Evolutionary conservation across 1,140 invertebrate genomes (phyloP), one percentile per base, ranked within the genome.

Genomic region (Drosophila hydei): DNA sequence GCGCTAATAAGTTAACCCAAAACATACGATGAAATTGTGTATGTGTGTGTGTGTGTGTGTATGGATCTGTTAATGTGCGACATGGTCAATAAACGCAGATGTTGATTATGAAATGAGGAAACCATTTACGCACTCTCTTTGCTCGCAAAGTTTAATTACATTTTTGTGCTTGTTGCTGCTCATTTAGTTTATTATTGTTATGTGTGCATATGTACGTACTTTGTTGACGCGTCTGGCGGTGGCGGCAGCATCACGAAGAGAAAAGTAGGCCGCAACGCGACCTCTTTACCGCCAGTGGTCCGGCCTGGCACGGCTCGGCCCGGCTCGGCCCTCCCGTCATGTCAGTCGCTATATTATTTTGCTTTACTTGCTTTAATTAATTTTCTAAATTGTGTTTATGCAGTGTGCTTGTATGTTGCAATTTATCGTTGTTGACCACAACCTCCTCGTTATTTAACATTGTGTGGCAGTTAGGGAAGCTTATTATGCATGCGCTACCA

Each of bases 41-140:
- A 25, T 48, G 19, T 50, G 6, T 30, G 7, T 8, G 21, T 40
- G 21, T 18, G n/a, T 25, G n/a, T 30, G 19, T 25, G 11, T 56
- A 25, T 50, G 21, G 9, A 3, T 33, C 4, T 45, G 42, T 18
- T 45, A 33, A 38, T 52, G 23, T 42, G 65, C 71, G 71, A 62
- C 65, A 73, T 56, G 64, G 71, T 51, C 52, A 73, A 70, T 70
- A 74, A 71, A 70, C 48, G 58, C 54, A 56, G 33, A 18, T 77
- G 75, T 69, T 65, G 83, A 75, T 87, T 87, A 87, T 81, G 83
- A 87, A 87, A 87, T 80, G 58, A 78, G 78, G 78, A 87, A 87
- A 71, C 63, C 63, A 81, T 87, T 85, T 69, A 61, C 45, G 47
- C 50, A 30, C 51, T 70, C 67, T 55, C 50, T 36, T 48, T 40